Percentiles rank a stretch among this genome's conserved stretches.
These are phyloP conservation scores for Cirrhinus molitorella DNA, from an alignment of 2,797 vertebrate species.

Conservation along the genomic window DNA sequence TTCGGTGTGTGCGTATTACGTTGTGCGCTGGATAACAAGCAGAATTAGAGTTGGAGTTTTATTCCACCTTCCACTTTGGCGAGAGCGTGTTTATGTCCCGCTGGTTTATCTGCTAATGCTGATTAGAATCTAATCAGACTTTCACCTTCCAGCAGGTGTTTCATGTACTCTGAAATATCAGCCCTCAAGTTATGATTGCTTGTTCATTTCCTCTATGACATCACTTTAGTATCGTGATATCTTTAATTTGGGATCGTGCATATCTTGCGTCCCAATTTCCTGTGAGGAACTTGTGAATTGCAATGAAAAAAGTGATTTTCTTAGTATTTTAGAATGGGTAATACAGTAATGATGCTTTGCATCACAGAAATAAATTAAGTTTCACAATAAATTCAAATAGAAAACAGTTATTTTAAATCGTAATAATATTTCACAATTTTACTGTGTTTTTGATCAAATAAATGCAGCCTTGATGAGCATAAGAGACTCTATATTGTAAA, in stretches of 20 bases:
- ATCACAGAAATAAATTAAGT: too few relatives aligned
- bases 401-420: too few relatives aligned
- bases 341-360: too few relatives aligned
- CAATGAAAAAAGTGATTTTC: not conserved
- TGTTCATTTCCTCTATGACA: conserved; percentile 9
- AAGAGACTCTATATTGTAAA: not conserved
- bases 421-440: too few relatives aligned
- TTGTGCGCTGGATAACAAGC: conserved; percentile 34
- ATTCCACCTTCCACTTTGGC: not conserved
- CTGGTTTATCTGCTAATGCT: conserved; percentile 32
- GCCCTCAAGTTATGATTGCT: conserved; percentile 13
- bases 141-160: conserved; percentile 44
- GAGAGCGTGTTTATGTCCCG: conserved; percentile 12
- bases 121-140: conserved; percentile 48
- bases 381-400: too few relatives aligned
- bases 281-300: not conserved
- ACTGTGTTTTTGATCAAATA: not conserved
- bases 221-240: conserved; percentile 2
- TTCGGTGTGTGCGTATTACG: conserved; percentile 7
- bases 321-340: too few relatives aligned
- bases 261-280: not conserved
- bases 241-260: conserved; percentile 28
- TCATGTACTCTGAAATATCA: conserved; percentile 21
- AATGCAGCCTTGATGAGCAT: not conserved
- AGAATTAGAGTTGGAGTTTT: conserved; percentile 32